Conservation (phyloP, 1,140 invertebrate genomes). For the Chionoecetes opilio region DNA sequence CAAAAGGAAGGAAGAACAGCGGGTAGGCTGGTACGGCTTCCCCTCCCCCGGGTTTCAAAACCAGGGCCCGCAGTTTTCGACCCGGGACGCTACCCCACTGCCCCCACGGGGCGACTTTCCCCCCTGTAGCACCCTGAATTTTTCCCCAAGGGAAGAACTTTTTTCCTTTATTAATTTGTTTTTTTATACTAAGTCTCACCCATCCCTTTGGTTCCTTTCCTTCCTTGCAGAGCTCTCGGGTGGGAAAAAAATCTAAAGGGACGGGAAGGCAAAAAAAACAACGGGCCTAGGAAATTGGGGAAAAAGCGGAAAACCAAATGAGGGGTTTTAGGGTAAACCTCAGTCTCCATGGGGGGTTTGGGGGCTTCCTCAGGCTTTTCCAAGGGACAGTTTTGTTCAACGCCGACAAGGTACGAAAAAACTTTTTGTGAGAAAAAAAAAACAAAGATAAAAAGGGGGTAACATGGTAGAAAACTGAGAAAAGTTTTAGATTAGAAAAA, state of each 20-base stretch:
- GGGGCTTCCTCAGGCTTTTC: neutral
- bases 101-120: no score
- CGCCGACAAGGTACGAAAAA: conserved; percentile 3
- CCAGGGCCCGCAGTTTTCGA: no score
- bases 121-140: no score
- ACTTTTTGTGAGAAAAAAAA: no score
- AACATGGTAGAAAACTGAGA: neutral
- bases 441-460: neutral
- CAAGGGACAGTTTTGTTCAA: conserved; percentile 42
- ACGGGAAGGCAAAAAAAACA: neutral
- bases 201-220: neutral
- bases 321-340: neutral
- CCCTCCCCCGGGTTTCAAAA: no score
- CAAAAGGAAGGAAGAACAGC: no score
- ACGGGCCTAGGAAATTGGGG: neutral
- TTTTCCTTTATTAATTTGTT: no score
- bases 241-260: neutral
- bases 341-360: conserved; percentile 12
- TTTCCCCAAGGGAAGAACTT: no score
- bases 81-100: no score
- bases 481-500: neutral
- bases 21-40: no score
- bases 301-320: neutral
- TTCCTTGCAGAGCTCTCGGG: neutral
- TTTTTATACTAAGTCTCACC: no score